Base-by-base conservation (phyloP, 1,140 invertebrate species). In the Ptiloglossa arizonensis region DNA sequence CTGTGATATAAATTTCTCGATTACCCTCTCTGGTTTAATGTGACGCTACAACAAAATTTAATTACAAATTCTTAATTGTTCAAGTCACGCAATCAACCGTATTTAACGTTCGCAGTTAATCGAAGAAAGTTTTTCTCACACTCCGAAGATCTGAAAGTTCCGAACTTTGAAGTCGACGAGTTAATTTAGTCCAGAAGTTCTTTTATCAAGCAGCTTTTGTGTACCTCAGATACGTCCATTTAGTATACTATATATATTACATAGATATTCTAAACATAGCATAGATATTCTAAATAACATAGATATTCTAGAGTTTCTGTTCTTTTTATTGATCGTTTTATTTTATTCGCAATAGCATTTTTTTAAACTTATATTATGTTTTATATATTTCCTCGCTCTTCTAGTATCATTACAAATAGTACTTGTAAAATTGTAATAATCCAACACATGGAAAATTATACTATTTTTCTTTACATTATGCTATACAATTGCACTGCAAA, bases 311-410 rank as follows among this genome's bases (percentile, higher is more conserved):
- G 22, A 22, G 27, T 75, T 75, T 46, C n/a, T 32, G 22, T 69
- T n/a, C 35, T 22, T 24, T 46, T 46, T 46, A 1, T 22, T 68
- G 52, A 32, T 59, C 27, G 13, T 35, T 46, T 22, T 44, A 5
- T 35, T 68, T 75, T 59, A 57, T 17, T 19, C 11, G 24, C 22
- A 64, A 27, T 57, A 32, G 63, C 32, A 68, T 60, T 74, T 48
- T 54, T 77, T 68, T 57, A 57, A 75, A 71, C 57, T 59, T 35
- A 71, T 81, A 62, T 70, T 60, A 44, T 66, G 32, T 48, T 59
- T 52, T 46, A 64, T 38, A n/a, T 72, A 35, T 56, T 48, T 27
- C 48, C 22, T 64, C 50, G 60, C 76, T 79, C 69, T 79, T 64
- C 76, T 57, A 64, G 9, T 60, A 70, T 62, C 74, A 11, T 44